Conservation (phyloP, 2,797 vertebrate genomes). For the Percopsis omiscomaycus region DNA sequence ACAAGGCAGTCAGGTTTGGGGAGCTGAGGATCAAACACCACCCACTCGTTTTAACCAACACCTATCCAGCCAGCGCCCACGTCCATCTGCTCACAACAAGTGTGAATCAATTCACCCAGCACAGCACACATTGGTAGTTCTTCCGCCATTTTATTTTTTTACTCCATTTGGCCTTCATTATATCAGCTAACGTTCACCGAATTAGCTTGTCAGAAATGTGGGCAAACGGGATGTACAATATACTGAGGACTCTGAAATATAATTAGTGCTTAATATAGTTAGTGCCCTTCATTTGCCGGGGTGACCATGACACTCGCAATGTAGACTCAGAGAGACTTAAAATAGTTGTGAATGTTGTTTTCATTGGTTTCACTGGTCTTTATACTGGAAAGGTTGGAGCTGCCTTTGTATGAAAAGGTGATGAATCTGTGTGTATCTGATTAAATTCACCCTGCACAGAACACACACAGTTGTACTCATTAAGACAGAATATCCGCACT, state of each 20-base stretch:
- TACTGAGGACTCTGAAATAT: not conserved
- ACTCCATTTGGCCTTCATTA: no score
- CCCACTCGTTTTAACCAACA: conserved; percentile 2
- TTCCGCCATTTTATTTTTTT: no score
- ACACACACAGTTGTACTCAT: conserved; percentile 10
- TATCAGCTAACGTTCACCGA: no score
- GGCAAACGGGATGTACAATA: not conserved
- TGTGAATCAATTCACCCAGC: not conserved
- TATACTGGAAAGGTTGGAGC: conserved; percentile 45
- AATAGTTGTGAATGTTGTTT: not conserved
- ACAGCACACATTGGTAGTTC: not conserved
- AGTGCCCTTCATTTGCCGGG: no score
- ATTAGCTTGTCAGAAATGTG: not conserved
- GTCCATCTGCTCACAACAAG: conserved; percentile 6
- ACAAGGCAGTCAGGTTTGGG: not conserved
- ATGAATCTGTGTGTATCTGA: conserved; percentile 34
- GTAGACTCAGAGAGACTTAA: not conserved
- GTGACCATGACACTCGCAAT: not conserved
- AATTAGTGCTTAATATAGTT: no score
- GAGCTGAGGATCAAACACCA: not conserved
- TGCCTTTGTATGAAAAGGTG: conserved; percentile 62
- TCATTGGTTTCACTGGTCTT: conserved; percentile 4
- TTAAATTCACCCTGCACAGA: conserved; percentile 42
- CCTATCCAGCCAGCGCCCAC: not conserved
- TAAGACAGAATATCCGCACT: conserved; percentile 15